Percentiles rank a stretch among this genome's conserved stretches.
Conservation (phyloP, 2,113 vertebrate species). For the Puffinus mauretanicus region DNA sequence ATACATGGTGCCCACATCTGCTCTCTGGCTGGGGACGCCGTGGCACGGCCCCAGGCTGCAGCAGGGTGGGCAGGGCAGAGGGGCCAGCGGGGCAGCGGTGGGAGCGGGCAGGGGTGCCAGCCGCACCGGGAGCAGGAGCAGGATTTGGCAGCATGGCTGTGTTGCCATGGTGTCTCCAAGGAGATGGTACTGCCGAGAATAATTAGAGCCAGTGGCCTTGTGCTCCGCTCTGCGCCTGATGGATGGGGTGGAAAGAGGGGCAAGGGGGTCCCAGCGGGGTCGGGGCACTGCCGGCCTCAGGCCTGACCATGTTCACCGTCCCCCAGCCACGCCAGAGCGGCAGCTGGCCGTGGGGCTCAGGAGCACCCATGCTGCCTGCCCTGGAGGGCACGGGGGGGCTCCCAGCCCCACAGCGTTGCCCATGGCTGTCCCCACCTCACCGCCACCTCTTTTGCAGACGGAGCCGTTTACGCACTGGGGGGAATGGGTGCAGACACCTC, state of each 20-base stretch:
- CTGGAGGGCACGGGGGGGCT: not conserved
- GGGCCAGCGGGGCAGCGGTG: not conserved
- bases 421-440: not conserved
- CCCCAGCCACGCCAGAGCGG: rapidly evolving
- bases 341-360: rapidly evolving
- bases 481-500: constrained; percentile 93
- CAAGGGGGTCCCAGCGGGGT: rapidly evolving
- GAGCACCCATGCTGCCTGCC: not conserved
- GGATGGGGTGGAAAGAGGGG: not conserved
- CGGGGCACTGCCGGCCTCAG: not conserved
- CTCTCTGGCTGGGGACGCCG: not conserved
- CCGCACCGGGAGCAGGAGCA: not conserved
- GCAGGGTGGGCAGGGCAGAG: not conserved
- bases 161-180: constrained; percentile 94
- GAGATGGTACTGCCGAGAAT: constrained; percentile 79
- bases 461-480: constrained; percentile 87
- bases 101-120: not conserved
- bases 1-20: not conserved
- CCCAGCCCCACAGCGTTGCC: rapidly evolving
- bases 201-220: constrained; percentile 81
- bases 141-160: constrained; percentile 69
- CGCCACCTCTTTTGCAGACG: constrained; percentile 77
- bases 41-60: not conserved
- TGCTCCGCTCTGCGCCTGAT: constrained; percentile 39
- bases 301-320: rapidly evolving